A percentile compares a stretch with the other conserved stretches of the same genome.
These are phyloP conservation scores for Gryon sp. DNA, from an alignment of 1,140 invertebrate genomes.

Conservation along the genomic window DNA sequence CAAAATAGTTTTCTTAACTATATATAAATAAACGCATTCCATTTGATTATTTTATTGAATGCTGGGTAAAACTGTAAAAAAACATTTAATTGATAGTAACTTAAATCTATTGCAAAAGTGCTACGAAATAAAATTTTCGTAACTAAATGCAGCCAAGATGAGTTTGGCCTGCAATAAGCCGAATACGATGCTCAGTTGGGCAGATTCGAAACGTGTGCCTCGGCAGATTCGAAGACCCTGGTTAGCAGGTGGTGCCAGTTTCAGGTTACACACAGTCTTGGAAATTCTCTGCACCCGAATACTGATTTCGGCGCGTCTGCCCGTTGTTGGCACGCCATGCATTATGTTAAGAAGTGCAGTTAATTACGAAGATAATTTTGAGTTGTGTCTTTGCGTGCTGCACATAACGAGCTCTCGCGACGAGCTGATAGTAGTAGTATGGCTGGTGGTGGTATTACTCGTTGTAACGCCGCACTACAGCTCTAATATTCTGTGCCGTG, in stretches of 20 bases:
- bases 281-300: slow-evolving; percentile 69
- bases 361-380: slow-evolving; percentile 80
- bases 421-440: slow-evolving; percentile 57
- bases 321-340: slow-evolving; percentile 77
- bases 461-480: slow-evolving; percentile 11
- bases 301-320: slow-evolving; percentile 73
- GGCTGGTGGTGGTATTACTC: slow-evolving; percentile 64
- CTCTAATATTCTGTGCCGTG: slow-evolving; percentile 66
- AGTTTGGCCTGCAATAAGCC: slow-evolving; percentile 45
- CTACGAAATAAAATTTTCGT: slow-evolving; percentile 13
- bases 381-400: slow-evolving; percentile 78
- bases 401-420: slow-evolving; percentile 77
- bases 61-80: too few relatives aligned
- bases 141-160: slow-evolving; percentile 34
- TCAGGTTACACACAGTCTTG: slow-evolving; percentile 76
- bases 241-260: slow-evolving; percentile 76
- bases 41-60: too few relatives aligned
- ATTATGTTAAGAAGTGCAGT: slow-evolving; percentile 80
- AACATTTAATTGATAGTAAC: background rate
- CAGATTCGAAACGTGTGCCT: slow-evolving; percentile 45
- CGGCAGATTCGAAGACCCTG: slow-evolving; percentile 23
- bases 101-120: background rate
- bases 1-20: too few relatives aligned
- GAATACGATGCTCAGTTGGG: slow-evolving; percentile 32
- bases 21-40: too few relatives aligned